phyloP scores from a whole-genome alignment of 2,888 invertebrate genomes.

The Ptychoptera albimana region DNA sequence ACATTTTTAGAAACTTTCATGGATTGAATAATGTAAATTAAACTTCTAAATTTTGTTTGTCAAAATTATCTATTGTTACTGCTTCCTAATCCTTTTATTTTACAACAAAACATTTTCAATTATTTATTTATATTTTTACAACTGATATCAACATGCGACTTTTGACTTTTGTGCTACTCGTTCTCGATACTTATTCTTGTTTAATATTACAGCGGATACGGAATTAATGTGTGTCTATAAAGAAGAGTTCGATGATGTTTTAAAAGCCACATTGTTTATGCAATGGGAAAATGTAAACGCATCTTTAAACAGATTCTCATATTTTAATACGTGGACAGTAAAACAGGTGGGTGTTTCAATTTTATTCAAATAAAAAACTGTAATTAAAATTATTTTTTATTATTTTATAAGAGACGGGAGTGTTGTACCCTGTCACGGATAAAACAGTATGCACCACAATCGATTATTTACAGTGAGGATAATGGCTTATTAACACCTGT shows the following conservation, averaged over 20 bases:
- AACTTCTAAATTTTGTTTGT: no score
- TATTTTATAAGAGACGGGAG: conserved; percentile 5
- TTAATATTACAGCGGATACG: conserved; percentile 30
- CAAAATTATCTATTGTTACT: no score
- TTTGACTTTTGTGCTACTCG: no score
- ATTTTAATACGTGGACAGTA: conserved; percentile 20
- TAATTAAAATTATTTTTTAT: no score
- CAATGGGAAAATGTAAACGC: conserved; percentile 21
- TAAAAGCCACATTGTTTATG: conserved; percentile 20
- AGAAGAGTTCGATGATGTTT: conserved; percentile 35
- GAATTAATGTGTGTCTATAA: conserved; percentile 46
- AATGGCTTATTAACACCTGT: conserved; percentile 21
- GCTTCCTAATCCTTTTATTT: no score
- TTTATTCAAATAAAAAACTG: no score
- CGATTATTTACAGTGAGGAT: conserved; percentile 23
- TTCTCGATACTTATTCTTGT: conserved; percentile 8
- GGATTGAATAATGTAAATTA: no score
- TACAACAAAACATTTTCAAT: no score
- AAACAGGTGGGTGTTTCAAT: conserved; percentile 16
- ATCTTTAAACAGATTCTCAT: conserved; percentile 21
- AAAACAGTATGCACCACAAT: conserved; percentile 22
- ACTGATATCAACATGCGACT: no score
- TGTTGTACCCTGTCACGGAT: conserved; percentile 13
- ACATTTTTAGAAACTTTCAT: no score
- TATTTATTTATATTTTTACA: no score